Evolutionary conservation across 2,113 vertebrate species (phyloP).

Genomic region (Geococcyx californianus): DNA sequence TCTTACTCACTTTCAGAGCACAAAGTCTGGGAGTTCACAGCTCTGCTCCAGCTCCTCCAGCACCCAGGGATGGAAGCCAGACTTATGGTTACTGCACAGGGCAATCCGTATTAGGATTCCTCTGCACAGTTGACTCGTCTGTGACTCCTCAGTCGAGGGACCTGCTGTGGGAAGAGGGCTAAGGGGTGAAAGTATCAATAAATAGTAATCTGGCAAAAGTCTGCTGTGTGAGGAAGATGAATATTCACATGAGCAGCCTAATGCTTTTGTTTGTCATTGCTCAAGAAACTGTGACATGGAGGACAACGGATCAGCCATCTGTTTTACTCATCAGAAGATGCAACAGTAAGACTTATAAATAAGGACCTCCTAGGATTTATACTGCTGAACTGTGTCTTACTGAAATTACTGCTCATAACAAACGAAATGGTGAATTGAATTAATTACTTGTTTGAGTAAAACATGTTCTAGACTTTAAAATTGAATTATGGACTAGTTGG

Average conservation of each 20-base stretch:
- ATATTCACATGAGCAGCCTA: neutral
- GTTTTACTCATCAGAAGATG: neutral
- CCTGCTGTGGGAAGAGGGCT: neutral
- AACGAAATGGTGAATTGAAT: neutral
- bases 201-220: neutral
- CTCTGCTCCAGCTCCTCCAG: neutral
- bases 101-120: neutral
- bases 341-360: neutral
- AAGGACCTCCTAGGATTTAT: neutral
- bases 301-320: neutral
- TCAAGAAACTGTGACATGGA: neutral
- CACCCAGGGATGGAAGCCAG: neutral
- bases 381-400: neutral
- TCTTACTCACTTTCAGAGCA: neutral
- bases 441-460: conserved; percentile 8
- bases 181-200: neutral
- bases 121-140: neutral
- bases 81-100: neutral
- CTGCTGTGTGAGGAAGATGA: neutral
- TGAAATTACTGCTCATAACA: neutral
- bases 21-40: accelerated
- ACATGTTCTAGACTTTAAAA: neutral
- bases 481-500: neutral
- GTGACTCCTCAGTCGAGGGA: accelerated
- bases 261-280: neutral